A percentile compares a stretch with the other conserved stretches of the same genome.
phyloP scores from a whole-genome alignment of 1,140 invertebrate species.

The silkworm (Bombyx mori) region DNA sequence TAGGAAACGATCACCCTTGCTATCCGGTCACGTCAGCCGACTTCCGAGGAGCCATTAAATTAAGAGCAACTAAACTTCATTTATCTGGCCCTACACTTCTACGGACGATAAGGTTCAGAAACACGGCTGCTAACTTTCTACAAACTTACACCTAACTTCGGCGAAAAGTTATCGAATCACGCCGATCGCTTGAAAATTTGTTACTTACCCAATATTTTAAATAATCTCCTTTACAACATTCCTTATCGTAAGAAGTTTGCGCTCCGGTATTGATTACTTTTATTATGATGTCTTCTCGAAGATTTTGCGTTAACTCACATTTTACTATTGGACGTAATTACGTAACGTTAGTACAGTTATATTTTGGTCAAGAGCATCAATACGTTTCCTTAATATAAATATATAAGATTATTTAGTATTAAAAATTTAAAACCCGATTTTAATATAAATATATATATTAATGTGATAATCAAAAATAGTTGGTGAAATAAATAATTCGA shows the following conservation, averaged over 20 bases:
- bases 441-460: too few species aligned
- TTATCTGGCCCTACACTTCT: constrained; percentile 63
- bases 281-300: too few species aligned
- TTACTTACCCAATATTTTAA: constrained; percentile 60
- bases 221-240: constrained; percentile 41
- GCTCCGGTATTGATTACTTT: constrained; percentile 5
- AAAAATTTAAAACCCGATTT: too few species aligned
- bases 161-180: constrained; percentile 56
- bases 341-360: too few species aligned
- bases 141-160: constrained; percentile 49
- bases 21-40: constrained; percentile 48
- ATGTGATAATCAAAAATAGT: too few species aligned
- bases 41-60: constrained; percentile 60
- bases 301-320: too few species aligned
- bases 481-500: too few species aligned
- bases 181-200: constrained; percentile 63
- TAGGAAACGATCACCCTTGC: constrained; percentile 13
- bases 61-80: constrained; percentile 65
- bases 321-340: too few species aligned
- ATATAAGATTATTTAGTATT: too few species aligned
- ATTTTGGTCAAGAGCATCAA: too few species aligned
- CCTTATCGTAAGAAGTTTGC: constrained; percentile 40
- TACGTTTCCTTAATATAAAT: too few species aligned
- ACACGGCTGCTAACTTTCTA: constrained; percentile 47
- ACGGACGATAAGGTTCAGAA: constrained; percentile 59